Evolutionary conservation across 2,888 invertebrate genomes (phyloP), one percentile per base, ranked within the genome.

Genomic region (Macroteleia sp.): DNA sequence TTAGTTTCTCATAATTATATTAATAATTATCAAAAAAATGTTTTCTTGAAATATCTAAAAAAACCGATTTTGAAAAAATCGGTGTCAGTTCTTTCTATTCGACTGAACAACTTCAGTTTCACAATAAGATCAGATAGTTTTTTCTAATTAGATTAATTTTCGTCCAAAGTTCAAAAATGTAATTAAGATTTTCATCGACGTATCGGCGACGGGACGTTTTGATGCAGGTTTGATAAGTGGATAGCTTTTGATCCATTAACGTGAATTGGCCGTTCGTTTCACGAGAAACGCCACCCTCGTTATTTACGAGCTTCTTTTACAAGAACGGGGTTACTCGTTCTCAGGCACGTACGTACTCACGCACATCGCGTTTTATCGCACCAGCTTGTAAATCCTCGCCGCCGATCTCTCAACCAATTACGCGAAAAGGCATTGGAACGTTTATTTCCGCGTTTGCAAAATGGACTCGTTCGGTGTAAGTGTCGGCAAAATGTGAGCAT

Each of bases 211-310:
- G 34, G 25, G 56, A 62, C 57, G 52, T 76, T 64, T 69, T 69
- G 62, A 62, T 76, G 56, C 52, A 41, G 64, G 41, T n/a, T 57
- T 62, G 75, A 75, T 75, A 75, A 67, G 62, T 69, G 62, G 69
- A 69, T 62, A 69, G 74, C 69, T 69, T 74, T 70, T 75, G 78
- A 69, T 79, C 70, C 74, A 79, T 74, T 70, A 75, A 75, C 66
- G 66, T 46, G 74, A 74, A 79, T 70, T 57, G 74, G 64, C 64
- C 52, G 50, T 76, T 62, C 54, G 46, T 70, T 64, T 39, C 28
- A 66, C 46, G 66, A 36, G 71, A 71, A 71, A 54, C 62, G 54
- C 67, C 66, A 77, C 59, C 62, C 66, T 61, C 48, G 74, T 79
- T 79, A 79, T 79, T 79, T 79, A 79, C 75, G 70, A 70, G 46